These are phyloP conservation scores for Pituophis catenifer DNA, from an alignment of 2,113 vertebrate species.

Conservation along the genomic window DNA sequence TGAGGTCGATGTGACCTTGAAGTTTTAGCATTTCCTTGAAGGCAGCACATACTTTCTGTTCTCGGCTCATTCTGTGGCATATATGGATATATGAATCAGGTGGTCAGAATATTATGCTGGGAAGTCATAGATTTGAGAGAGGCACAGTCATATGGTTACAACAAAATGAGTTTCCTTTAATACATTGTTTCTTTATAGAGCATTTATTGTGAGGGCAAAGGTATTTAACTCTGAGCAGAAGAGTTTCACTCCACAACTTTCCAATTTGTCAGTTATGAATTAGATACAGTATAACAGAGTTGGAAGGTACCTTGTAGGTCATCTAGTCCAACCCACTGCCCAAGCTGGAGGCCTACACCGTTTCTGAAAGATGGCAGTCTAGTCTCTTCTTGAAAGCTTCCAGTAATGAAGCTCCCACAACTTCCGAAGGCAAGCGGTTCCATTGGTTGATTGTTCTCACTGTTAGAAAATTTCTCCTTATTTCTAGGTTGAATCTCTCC, in stretches of 20 bases:
- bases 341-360: no score
- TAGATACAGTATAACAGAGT: no score
- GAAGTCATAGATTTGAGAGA: background rate
- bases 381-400: no score
- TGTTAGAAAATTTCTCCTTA: no score
- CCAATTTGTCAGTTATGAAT: background rate
- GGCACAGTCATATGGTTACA: fast-evolving
- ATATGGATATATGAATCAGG: background rate
- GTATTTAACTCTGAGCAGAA: background rate
- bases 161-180: fast-evolving
- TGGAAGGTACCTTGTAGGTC: no score
- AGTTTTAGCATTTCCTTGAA: background rate
- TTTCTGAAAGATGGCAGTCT: no score
- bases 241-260: background rate
- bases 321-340: no score
- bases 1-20: background rate
- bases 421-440: no score
- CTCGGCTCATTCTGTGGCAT: background rate
- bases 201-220: background rate
- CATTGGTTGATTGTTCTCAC: no score
- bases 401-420: no score
- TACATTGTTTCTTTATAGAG: background rate
- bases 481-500: no score
- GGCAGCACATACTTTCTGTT: background rate
- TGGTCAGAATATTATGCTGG: background rate